Percentiles rank a stretch among this genome's conserved stretches.
phyloP scores from a whole-genome alignment of 2,113 vertebrate species.

The Aspidoscelis tigris region DNA sequence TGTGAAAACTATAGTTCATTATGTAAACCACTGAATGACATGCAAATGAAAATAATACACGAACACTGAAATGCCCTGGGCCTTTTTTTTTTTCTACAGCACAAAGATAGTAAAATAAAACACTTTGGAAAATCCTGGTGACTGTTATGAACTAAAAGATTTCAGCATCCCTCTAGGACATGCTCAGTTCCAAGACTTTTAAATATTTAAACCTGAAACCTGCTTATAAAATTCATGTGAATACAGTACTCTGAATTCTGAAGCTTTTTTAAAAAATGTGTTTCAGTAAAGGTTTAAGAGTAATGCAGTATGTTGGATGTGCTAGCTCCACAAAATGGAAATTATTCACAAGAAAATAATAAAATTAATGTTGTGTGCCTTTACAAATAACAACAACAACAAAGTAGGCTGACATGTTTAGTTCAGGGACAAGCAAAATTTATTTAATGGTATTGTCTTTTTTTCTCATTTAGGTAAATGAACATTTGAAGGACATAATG shows the following conservation, averaged over 20 bases:
- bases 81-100: neutral
- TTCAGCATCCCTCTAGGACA: neutral
- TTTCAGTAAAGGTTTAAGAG: neutral
- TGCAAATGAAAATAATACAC: too few relatives aligned
- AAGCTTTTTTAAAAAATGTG: neutral
- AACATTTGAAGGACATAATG: constrained; percentile 92
- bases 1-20: too few relatives aligned
- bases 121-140: neutral
- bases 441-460: constrained; percentile 35
- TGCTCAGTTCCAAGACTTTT: neutral
- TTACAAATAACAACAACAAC: too few relatives aligned
- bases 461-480: constrained; percentile 84
- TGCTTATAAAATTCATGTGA: neutral
- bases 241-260: neutral
- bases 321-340: neutral
- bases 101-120: neutral
- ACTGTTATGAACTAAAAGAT: neutral
- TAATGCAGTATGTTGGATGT: neutral
- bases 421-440: neutral
- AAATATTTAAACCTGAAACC: neutral
- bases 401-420: neutral
- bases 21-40: too few relatives aligned
- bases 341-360: neutral
- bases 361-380: neutral
- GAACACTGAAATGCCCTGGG: too few relatives aligned